Evolutionary conservation across 2,797 vertebrate species (phyloP).

Genomic region (Chelon auratus): DNA sequence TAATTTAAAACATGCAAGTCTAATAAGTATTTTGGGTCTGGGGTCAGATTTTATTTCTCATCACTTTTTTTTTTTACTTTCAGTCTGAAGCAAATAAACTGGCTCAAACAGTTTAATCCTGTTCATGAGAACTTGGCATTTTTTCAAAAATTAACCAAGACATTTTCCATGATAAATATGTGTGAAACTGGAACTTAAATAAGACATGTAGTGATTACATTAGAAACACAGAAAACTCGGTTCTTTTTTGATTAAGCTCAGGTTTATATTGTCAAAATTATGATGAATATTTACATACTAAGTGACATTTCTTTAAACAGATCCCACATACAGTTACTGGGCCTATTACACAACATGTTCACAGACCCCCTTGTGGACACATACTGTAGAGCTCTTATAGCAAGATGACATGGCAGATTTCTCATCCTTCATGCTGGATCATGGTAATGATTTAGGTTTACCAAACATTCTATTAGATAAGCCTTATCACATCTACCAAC

Average conservation of each 20-base stretch:
- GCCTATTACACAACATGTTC: not conserved
- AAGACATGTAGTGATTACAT: not conserved
- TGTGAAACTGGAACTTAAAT: not conserved
- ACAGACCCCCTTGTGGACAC: not conserved
- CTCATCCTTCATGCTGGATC: not conserved
- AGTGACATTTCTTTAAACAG: not conserved
- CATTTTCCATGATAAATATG: not conserved
- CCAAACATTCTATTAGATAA: not conserved
- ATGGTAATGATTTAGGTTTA: not conserved
- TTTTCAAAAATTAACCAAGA: constrained; percentile 13
- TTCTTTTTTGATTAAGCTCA: not conserved
- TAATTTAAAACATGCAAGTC: constrained; percentile 2
- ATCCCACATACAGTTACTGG: not conserved
- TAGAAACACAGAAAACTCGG: not conserved
- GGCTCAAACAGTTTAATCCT: constrained; percentile 36
- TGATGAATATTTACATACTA: not conserved
- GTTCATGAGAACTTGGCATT: constrained; percentile 14
- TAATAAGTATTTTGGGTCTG: constrained; percentile 16
- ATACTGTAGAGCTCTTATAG: not conserved
- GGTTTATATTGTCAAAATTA: not conserved
- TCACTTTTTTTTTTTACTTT: constrained; percentile 18
- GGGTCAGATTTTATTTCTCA: constrained; percentile 38
- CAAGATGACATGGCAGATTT: not conserved
- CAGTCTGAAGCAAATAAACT: constrained; percentile 30
- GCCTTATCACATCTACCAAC: not conserved